Evolutionary conservation across 1,140 invertebrate species (phyloP).

Genomic region (Diabrotica undecimpunctata): DNA sequence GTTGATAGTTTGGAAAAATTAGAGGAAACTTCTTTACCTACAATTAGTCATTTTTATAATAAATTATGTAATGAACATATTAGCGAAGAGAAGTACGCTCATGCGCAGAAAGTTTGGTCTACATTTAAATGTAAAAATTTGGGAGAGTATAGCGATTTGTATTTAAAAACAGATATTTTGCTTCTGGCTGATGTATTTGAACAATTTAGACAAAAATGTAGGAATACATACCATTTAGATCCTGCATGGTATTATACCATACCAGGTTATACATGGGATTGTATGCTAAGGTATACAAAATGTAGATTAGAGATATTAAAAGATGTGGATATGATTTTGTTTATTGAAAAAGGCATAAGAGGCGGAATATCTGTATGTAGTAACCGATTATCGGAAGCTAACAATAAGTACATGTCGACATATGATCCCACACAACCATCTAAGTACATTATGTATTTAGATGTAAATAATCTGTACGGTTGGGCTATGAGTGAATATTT

Average conservation of each 20-base stretch:
- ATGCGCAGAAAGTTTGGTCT: too few species aligned
- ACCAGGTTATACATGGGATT: conserved; percentile 42
- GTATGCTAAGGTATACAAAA: conserved; percentile 32
- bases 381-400: conserved; percentile 41
- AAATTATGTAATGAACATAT: too few species aligned
- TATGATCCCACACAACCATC: too few species aligned
- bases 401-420: conserved; percentile 47
- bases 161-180: conserved; percentile 50
- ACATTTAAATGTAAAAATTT: too few species aligned
- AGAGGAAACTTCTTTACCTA: conserved; percentile 38
- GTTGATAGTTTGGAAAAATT: conserved; percentile 36
- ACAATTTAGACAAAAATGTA: conserved; percentile 41
- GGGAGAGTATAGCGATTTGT: too few species aligned
- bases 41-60: conserved; percentile 44
- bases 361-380: conserved; percentile 41
- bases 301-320: conserved; percentile 39
- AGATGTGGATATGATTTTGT: conserved; percentile 44
- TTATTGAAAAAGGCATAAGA: conserved; percentile 44
- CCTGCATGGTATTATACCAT: conserved; percentile 41
- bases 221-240: too few species aligned
- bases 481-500: conserved; percentile 30
- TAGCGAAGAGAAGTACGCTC: too few species aligned
- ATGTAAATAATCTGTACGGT: conserved; percentile 57
- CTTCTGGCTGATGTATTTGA: conserved; percentile 47
- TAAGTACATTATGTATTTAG: conserved; percentile 47